Evolutionary conservation across 2,888 invertebrate genomes (phyloP), one percentile per base, ranked within the genome.

Genomic region (Patella ulyssiponensis): DNA sequence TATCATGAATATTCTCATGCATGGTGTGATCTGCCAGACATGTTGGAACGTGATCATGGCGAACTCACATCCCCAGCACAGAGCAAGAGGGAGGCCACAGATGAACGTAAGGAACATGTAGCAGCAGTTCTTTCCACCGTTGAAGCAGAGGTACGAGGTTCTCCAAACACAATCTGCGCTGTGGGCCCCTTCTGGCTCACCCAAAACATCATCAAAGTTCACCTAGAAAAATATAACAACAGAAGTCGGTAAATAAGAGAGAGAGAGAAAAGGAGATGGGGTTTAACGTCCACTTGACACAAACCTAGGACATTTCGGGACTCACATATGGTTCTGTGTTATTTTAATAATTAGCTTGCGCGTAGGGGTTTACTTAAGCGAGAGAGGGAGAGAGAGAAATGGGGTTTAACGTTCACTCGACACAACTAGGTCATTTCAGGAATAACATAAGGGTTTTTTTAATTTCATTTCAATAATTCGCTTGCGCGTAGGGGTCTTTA

Each of bases 21-120:
- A 94, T 0, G 95, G 95, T 0, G 94, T 94, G 44, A 94, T 92
- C 89, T 95, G 95, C 95, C 95, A 95, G 86, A 95, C 95, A 92
- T 95, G 95, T 69, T 83, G 69, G 80, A 88, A 89, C 5, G 95
- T 94, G 12, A 95, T 92, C 84, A 94, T 71, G 69, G 87, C 89
- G 78, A 88, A 90, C 77, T 86, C 84, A 72, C 88, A 88, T 17
- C 89, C 89, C 74, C 95, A 93, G 82, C 93, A 92, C 79, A 95
- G 92, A 1, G 95, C 95, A 75, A 94, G 93, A 44, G 95, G 93
- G 9, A 95, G 94, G 0, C 95, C 95, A 11, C 94, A 92, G 27
- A 95, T 86, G 73, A 95, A 93, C 1, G 95, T 94, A 70, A 95
- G 93, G 73, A 94, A 89, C 23, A 94, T 94, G 93, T 95, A 95